These are phyloP conservation scores for Drosophila kuntzei DNA, from an alignment of 2,888 invertebrate species.

Conservation along the genomic window DNA sequence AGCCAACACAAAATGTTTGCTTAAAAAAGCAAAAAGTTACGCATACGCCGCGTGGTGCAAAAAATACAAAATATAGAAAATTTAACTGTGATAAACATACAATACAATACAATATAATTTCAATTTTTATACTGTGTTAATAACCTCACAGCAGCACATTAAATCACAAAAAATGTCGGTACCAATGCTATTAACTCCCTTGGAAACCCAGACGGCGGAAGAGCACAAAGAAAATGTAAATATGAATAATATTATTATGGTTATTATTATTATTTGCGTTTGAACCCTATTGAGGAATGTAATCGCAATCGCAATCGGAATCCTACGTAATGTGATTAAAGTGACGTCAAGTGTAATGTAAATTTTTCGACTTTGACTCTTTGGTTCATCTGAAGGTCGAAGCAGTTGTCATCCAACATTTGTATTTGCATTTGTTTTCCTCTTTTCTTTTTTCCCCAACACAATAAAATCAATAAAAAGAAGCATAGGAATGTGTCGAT, in stretches of 20 bases:
- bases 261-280: background rate
- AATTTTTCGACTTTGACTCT: constrained; percentile 54
- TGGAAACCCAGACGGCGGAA: constrained; percentile 74
- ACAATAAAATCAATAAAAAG: constrained; percentile 16
- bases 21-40: constrained; percentile 54
- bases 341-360: constrained; percentile 33
- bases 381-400: constrained; percentile 59
- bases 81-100: constrained; percentile 65
- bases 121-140: constrained; percentile 31
- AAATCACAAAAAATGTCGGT: constrained; percentile 73
- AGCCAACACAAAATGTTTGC: constrained; percentile 59
- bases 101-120: constrained; percentile 32
- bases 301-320: constrained; percentile 2
- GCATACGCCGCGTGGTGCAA: constrained; percentile 64
- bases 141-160: constrained; percentile 3
- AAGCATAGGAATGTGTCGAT: constrained; percentile 1
- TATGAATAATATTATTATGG: constrained; percentile 29
- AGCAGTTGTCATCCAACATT: constrained; percentile 35
- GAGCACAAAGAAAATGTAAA: constrained; percentile 82
- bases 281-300: background rate
- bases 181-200: constrained; percentile 75
- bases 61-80: constrained; percentile 45
- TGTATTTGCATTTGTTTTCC: constrained; percentile 5
- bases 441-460: background rate
- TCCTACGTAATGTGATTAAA: background rate